Evolutionary conservation across 2,797 vertebrate genomes (phyloP), one percentile per base, ranked within the genome.

Genomic region (Discoglossus pictus): DNA sequence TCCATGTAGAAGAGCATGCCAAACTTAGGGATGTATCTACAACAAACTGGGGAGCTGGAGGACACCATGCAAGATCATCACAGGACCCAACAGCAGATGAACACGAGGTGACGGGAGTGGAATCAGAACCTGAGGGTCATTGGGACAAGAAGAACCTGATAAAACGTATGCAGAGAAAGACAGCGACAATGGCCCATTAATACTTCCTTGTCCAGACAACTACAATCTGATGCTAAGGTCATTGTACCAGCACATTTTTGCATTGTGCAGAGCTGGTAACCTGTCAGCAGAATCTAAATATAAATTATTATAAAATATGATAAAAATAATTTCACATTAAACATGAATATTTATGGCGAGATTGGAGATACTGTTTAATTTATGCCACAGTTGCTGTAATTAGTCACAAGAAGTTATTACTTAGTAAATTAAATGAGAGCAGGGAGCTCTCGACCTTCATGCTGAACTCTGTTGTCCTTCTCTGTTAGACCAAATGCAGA

Each of bases 351-450:
- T 70, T 56, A 70, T 70, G 60, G 35, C 11, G 7, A n/a, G n/a
- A n/a, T n/a, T n/a, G n/a, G n/a, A n/a, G 23, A 34, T 39, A 56
- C 35, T 47, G 48, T 62, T 62, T 55, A 43, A 70, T 63, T 40
- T 70, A 48, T 47, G 58, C 67, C 51, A 17, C 34, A 2, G 35
- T 38, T 12, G 54, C 35, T 63, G 59, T 53, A 70, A 70, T 70
- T 70, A 70, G 67, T 63, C 51, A 43, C 12, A 36, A 70, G 67
- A 63, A 70, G 59, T 63, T 63, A 70, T 70, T 63, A 70, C 59
- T 63, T 63, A 56, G 67, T 63, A 63, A 58, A 70, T 70, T 63
- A 70, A 48, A 63, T 13, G 59, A 70, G 60, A 24, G 17, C 52
- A 40, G 2, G 31, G 12, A 54, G 60, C 42, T 44, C 42, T 40